Conservation (phyloP, 2,797 vertebrate genomes). For the Potorous gilbertii region DNA sequence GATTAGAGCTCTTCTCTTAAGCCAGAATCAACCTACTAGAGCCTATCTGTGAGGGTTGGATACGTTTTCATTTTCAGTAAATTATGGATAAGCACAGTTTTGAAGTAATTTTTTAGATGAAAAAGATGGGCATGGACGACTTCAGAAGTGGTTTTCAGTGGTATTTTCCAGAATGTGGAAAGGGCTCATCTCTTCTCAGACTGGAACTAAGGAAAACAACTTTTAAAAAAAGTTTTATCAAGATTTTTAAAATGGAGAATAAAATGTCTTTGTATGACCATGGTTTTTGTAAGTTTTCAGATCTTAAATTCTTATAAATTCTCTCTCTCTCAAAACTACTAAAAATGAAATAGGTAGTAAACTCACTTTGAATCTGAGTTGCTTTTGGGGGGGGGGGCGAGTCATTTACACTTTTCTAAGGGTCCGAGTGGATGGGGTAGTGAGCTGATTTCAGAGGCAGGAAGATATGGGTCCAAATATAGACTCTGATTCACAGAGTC, state of each 20-base stretch:
- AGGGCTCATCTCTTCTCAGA: slow-evolving; percentile 8
- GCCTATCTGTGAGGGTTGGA: slow-evolving; percentile 38
- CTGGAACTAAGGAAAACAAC: slow-evolving; percentile 54
- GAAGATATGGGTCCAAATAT: neutral
- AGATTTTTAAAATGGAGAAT: slow-evolving; percentile 54
- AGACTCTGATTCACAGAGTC: neutral
- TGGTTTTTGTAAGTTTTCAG: slow-evolving; percentile 51
- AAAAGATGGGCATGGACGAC: slow-evolving; percentile 27
- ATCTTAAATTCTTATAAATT: neutral
- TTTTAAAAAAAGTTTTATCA: slow-evolving; percentile 37
- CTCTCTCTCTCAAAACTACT: neutral
- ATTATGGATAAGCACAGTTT: slow-evolving; percentile 51
- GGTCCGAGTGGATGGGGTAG: neutral
- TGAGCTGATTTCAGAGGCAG: neutral
- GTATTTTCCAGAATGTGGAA: slow-evolving; percentile 49
- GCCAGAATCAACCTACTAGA: neutral
- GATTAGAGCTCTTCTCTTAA: slow-evolving; percentile 47
- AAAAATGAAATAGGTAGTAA: neutral
- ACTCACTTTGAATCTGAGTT: slow-evolving; percentile 37
- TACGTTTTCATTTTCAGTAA: slow-evolving; percentile 59
- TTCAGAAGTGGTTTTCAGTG: slow-evolving; percentile 54
- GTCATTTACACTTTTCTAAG: neutral
- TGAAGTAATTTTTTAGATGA: slow-evolving; percentile 13
- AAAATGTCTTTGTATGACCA: slow-evolving; percentile 24
- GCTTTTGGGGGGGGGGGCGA: neutral